Conservation (phyloP, 2,113 vertebrate genomes). For the Amblyornis subalaris region DNA sequence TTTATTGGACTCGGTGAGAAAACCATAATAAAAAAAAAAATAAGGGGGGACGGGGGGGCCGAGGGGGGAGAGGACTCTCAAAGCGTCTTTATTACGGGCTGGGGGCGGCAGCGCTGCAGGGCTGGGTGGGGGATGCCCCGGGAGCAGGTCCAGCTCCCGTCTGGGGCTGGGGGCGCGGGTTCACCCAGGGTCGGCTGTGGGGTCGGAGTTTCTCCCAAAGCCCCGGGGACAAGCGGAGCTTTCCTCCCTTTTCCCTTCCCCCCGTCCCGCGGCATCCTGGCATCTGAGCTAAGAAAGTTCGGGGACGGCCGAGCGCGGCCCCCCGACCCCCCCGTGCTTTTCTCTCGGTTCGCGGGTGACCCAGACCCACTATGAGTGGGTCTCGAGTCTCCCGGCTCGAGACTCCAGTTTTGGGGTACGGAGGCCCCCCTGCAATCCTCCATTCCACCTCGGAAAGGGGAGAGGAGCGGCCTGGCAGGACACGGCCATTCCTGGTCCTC, state of each 20-base stretch:
- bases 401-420: background rate
- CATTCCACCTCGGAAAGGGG: background rate
- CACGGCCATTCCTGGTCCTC: background rate
- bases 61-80: background rate
- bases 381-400: background rate
- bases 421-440: background rate
- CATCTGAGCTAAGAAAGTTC: background rate
- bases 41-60: background rate
- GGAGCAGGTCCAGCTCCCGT: background rate
- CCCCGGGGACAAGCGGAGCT: background rate
- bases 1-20: constrained; percentile 74
- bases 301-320: background rate
- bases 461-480: background rate
- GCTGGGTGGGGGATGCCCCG: background rate
- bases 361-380: background rate
- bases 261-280: background rate
- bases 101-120: background rate
- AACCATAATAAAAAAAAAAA: constrained; percentile 24
- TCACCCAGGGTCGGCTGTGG: background rate
- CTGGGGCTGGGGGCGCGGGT: background rate
- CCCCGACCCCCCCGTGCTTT: background rate
- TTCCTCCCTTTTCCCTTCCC: background rate
- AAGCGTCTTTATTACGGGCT: constrained; percentile 43
- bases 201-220: background rate
- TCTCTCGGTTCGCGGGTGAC: too few species aligned